Conservation (phyloP, 2,888 invertebrate species). For the Quadroppia sp. region DNA sequence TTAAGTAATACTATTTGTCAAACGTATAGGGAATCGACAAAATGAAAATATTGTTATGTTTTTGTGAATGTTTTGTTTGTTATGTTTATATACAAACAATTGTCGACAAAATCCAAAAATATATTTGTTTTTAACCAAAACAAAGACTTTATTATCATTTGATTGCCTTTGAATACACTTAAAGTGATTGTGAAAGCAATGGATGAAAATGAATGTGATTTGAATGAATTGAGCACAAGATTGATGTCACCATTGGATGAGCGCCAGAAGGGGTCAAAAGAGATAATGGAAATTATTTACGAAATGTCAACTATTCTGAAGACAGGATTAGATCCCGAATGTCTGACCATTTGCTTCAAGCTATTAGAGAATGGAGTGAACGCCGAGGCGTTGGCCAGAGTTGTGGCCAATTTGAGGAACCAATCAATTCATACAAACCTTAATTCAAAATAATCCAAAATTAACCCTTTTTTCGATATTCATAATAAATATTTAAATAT, state of each 20-base stretch:
- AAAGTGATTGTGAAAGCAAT: background rate
- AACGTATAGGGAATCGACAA: too few species aligned
- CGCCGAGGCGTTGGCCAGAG: conserved; percentile 36
- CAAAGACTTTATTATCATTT: too few species aligned
- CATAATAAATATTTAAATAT: too few species aligned
- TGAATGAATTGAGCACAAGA: background rate
- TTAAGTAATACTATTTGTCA: too few species aligned
- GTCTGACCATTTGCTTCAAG: conserved; percentile 24
- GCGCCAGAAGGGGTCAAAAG: conserved; percentile 11
- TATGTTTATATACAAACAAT: too few species aligned
- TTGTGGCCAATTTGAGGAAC: background rate
- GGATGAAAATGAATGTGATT: background rate
- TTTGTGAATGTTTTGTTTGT: too few species aligned
- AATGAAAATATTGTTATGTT: too few species aligned
- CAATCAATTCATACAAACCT: background rate
- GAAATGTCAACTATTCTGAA: conserved; percentile 33
- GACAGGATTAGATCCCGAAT: conserved; percentile 30
- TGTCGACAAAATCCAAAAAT: too few species aligned
- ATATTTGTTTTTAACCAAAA: too few species aligned
- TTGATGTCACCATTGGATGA: conserved; percentile 16
- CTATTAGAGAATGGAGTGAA: conserved; percentile 36
- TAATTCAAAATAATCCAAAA: too few species aligned
- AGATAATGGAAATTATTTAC: conserved; percentile 17
- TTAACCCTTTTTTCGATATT: too few species aligned
- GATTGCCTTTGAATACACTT: too few species aligned